Evolutionary conservation across 1,140 invertebrate species (phyloP), one percentile per base, ranked within the genome.

Genomic region (Musca domestica): DNA sequence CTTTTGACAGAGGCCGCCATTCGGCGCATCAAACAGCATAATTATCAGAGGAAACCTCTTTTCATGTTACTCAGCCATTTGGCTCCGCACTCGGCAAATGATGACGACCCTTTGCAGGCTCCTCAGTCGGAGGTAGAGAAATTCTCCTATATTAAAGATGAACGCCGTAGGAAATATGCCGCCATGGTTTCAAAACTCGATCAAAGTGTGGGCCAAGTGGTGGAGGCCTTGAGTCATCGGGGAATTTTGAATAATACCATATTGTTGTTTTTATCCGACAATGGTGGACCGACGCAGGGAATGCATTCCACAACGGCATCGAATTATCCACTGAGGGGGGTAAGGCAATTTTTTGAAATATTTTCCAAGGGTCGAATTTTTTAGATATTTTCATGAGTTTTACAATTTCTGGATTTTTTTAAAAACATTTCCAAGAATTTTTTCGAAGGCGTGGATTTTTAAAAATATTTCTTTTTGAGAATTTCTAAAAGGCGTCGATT

Each of bases 141-240:
- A 68, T 95, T 94, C 82, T 71, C 83, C 0, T 87, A 95, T 71
- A 94, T 97, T 15, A 80, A 87, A 61, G 88, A 94, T 76, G 83
- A 86, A 7, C 84, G 90, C 64, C 83, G 94, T 67, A 84, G 91
- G 76, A 87, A 88, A 54, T 95, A 92, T 84, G 93, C 93, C 64
- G 94, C 90, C 2, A 95, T 96, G 92, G 87, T 96, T 1, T 90
- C 91, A 10, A 91, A 91, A 75, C 77, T 96, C 20, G 95, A 97
- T 81, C 87, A 92, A 69, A 91, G 92, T 67, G 88, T 97, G 4
- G 93, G 93, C 3, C 82, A 86, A 49, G 88, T 96, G 2, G 86
- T 90, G 22, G 75, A 87, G 30, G 88, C 92, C 5, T 82, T 96
- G 15, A 76, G 87, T 4, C 79, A 86, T 5, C 87, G 84, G 66